Base-by-base conservation (phyloP, 2,113 vertebrate species). In the Etheostoma cragini region DNA sequence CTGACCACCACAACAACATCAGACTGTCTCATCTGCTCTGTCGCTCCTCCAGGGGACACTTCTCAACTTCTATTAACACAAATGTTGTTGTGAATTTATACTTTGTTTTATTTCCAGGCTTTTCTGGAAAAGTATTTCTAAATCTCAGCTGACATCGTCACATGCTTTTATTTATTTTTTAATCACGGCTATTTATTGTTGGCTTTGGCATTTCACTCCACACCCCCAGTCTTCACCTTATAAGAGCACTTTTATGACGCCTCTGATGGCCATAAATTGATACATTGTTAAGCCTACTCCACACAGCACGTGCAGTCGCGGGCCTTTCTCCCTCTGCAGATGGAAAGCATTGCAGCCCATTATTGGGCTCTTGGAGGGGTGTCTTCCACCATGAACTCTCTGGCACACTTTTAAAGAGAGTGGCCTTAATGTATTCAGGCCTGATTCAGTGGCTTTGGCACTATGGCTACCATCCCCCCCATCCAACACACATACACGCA, bases 351-450 rank as follows among this genome's bases (percentile, higher is more conserved):
- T 95, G 89, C 92, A 90, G 89, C 78, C 92, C 93, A 94, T 94
- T 95, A 95, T 95, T 94, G 92, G 92, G 89, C 91, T 94, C 90
- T 85, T 94, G 92, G 92, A 93, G 91, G 93, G 94, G 92, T 88
- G 93, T 95, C 93, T 92, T 93, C 91, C 85, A 88, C 86, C 86
- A 76, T 93, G 91, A 94, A 95, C 92, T 94, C 93, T 94, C 92
- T 95, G 94, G 94, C 94, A 95, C 94, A 95, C 94, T 95, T 96
- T 95, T 95, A 94, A 96, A 96, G 93, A 93, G 91, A 93, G 89
- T 90, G 88, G 89, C 89, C 88, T 72, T 94, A 95, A 95, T 95
- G 88, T 95, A 96, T 96, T 93, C 94, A 94, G 90, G 90, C 82
- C 91, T 87, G 90, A 94, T 91, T 93, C 91, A 92, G 91, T 93